Evolutionary conservation across 2,113 vertebrate genomes (phyloP), one percentile per base, ranked within the genome.

Genomic region (Marmota flaviventris): DNA sequence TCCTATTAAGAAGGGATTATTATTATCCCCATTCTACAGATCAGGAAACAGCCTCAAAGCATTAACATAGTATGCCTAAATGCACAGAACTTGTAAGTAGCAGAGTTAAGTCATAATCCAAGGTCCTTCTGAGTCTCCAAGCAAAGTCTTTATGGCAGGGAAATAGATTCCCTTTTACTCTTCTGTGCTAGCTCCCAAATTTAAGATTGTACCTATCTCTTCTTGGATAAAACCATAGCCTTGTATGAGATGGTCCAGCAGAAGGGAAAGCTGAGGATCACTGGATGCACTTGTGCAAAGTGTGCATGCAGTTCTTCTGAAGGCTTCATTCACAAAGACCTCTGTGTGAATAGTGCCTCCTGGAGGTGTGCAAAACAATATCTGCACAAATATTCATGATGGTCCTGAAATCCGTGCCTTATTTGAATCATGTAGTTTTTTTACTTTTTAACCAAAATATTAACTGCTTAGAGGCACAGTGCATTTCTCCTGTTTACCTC

Each of bases 381-480:
- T 29, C 27, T 45, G 78, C 34, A 53, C 27, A 76, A 6, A 45
- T 8, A 18, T 29, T 25, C 16, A 5, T 63, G 53, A 37, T 13
- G 9, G 2, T 56, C 17, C 48, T 72, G 51, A 91, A 79, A 61
- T 37, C 53, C n/a, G 22, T 89, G 42, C 32, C 58, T 88, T 96
- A 42, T 25, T 56, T 89, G 53, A 94, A 93, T 24, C 22, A 32
- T 48, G 13, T 5, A 67, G 0, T 84, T 93, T 61, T 20, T 12
- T 93, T 58, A n/a, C 48, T 96, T 45, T 95, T 56, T 32, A 48
- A 1, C 82, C 29, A 73, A 73, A 96, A 85, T 81, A 61, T 79
- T 83, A 56, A n/a, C 65, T 88, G 51, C 20, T 76, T 79, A 75
- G 29, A 22, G 48, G 8, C 8, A 73, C 48, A 51, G 4, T 65